phyloP scores from a whole-genome alignment of 1,140 invertebrate species.

The Dermatophagoides farinae region DNA sequence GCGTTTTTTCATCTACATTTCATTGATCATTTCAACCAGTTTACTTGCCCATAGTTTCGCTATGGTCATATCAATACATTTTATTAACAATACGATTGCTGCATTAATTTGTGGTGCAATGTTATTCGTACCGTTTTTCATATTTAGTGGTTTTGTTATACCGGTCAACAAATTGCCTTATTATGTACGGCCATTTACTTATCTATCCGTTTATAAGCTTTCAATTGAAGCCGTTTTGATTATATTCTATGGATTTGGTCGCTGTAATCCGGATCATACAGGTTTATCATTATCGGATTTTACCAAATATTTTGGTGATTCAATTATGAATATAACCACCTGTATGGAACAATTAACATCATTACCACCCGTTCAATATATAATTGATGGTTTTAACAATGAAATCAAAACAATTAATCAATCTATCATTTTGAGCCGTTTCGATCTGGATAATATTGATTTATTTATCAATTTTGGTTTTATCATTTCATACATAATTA shows the following conservation, averaged over 20 bases:
- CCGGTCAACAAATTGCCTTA: slow-evolving; percentile 59
- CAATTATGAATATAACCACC: not conserved
- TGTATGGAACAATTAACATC: not conserved
- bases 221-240: slow-evolving; percentile 64
- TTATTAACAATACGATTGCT: slow-evolving; percentile 7
- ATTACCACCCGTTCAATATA: not conserved
- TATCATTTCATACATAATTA: slow-evolving; percentile 57
- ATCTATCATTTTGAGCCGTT: slow-evolving; percentile 57
- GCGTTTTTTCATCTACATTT: slow-evolving; percentile 65
- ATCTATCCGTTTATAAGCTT: slow-evolving; percentile 63
- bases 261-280: slow-evolving; percentile 23
- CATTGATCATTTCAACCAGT: slow-evolving; percentile 64
- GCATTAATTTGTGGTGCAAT: slow-evolving; percentile 8
- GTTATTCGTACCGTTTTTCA: slow-evolving; percentile 54
- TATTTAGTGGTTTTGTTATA: slow-evolving; percentile 65
- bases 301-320: not conserved
- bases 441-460: slow-evolving; percentile 51
- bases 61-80: slow-evolving; percentile 58
- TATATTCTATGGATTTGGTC: slow-evolving; percentile 63
- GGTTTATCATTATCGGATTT: not conserved
- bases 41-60: slow-evolving; percentile 79
- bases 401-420: slow-evolving; percentile 34
- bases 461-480: slow-evolving; percentile 63
- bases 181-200: slow-evolving; percentile 79
- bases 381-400: not conserved